phyloP scores from a whole-genome alignment of 2,797 vertebrate species.

The Molossus alvarezi region DNA sequence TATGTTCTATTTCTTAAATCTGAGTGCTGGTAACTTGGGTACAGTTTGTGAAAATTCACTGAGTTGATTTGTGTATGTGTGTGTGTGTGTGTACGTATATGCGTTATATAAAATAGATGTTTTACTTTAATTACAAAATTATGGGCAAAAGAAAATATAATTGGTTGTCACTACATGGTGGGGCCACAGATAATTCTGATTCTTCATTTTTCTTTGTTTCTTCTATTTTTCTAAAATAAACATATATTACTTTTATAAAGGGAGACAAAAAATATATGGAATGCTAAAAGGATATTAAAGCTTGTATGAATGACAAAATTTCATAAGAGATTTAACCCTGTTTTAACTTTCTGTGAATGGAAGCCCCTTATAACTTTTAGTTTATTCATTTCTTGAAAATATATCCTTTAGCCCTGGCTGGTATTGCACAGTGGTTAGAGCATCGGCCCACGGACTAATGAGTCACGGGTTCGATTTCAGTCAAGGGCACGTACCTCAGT shows the following conservation, averaged over 20 bases:
- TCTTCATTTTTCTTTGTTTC: background rate
- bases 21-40: background rate
- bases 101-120: background rate
- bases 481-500: no score
- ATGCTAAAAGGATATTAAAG: background rate
- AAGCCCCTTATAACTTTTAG: background rate
- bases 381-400: background rate
- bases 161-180: background rate
- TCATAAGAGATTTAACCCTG: background rate
- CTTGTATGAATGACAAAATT: background rate
- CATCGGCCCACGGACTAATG: no score
- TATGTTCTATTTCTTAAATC: slow-evolving; percentile 49
- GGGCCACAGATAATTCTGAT: background rate
- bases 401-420: background rate
- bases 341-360: slow-evolving; percentile 18
- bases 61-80: background rate
- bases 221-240: slow-evolving; percentile 21
- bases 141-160: slow-evolving; percentile 25
- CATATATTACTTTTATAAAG: background rate
- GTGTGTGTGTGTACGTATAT: background rate
- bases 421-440: no score
- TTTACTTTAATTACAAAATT: slow-evolving; percentile 1
- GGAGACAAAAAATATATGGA: background rate
- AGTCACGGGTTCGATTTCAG: no score
- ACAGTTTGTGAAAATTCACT: slow-evolving; percentile 30